Evolutionary conservation across 2,113 vertebrate species (phyloP).

Genomic region (Bubo blakistoni): DNA sequence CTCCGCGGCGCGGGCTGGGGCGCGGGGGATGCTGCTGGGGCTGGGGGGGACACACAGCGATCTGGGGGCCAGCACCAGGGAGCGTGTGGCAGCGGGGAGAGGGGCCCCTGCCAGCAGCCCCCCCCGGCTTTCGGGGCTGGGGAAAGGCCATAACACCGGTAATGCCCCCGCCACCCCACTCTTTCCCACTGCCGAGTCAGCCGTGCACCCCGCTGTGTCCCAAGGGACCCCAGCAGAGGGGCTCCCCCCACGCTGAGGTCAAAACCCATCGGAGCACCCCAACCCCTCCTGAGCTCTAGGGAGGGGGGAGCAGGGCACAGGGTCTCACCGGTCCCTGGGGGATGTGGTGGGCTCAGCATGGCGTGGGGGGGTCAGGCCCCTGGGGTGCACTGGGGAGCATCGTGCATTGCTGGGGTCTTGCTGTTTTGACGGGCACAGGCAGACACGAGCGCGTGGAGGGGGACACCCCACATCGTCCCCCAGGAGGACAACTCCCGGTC

Average conservation of each 20-base stretch:
- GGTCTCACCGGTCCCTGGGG: rapidly evolving
- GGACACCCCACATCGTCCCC: neutral
- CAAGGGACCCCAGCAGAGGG: neutral
- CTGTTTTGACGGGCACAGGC: neutral
- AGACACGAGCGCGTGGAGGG: rapidly evolving
- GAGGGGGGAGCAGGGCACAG: neutral
- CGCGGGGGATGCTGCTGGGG: no score
- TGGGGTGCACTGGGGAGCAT: neutral
- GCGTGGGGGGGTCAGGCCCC: neutral
- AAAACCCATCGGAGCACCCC: neutral
- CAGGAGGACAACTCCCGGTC: neutral
- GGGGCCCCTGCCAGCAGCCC: neutral
- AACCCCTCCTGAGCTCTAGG: neutral
- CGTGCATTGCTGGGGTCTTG: rapidly evolving
- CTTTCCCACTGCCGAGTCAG: no score
- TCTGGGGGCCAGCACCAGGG: rapidly evolving
- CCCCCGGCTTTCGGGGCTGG: neutral
- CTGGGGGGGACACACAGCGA: no score
- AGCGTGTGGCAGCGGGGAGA: no score
- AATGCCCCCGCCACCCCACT: neutral
- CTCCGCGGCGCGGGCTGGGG: neutral
- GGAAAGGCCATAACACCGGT: neutral
- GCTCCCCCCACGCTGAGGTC: rapidly evolving
- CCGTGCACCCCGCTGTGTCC: rapidly evolving
- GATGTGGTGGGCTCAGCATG: neutral